Evolutionary conservation across 2,797 vertebrate genomes (phyloP).

Genomic region (Ambastaia sidthimunki): DNA sequence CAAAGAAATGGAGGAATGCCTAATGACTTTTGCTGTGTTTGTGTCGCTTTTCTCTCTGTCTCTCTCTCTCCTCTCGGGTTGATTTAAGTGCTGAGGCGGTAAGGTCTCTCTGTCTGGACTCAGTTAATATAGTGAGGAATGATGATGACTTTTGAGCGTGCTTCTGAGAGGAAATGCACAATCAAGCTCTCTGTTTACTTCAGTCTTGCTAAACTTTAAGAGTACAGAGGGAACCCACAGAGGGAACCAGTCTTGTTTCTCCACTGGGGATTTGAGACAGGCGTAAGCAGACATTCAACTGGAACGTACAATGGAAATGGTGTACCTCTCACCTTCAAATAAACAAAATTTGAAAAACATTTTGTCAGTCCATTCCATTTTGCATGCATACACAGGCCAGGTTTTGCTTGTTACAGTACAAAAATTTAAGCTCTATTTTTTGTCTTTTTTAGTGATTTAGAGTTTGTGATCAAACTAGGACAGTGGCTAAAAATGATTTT

Average conservation of each 20-base stretch:
- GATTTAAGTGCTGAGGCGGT: constrained; percentile 42
- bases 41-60: constrained; percentile 31
- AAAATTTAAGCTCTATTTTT: not conserved
- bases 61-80: constrained; percentile 18
- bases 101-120: constrained; percentile 38
- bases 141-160: constrained; percentile 38
- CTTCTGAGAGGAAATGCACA: constrained; percentile 7
- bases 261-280: constrained; percentile 11
- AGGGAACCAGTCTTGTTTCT: not conserved
- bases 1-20: constrained; percentile 51
- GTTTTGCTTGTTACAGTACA: not conserved
- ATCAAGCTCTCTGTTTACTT: constrained; percentile 3
- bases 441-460: not conserved
- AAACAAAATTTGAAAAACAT: not conserved
- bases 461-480: not conserved
- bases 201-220: constrained; percentile 4
- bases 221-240: not conserved
- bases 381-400: not conserved
- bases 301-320: not conserved
- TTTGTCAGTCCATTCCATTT: not conserved
- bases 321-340: not conserved
- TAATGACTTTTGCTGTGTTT: constrained; percentile 60
- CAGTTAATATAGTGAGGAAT: constrained; percentile 44
- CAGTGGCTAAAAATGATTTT: not conserved
- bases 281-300: not conserved